phyloP scores from a whole-genome alignment of 2,113 vertebrate species.

The Cariama cristata region DNA sequence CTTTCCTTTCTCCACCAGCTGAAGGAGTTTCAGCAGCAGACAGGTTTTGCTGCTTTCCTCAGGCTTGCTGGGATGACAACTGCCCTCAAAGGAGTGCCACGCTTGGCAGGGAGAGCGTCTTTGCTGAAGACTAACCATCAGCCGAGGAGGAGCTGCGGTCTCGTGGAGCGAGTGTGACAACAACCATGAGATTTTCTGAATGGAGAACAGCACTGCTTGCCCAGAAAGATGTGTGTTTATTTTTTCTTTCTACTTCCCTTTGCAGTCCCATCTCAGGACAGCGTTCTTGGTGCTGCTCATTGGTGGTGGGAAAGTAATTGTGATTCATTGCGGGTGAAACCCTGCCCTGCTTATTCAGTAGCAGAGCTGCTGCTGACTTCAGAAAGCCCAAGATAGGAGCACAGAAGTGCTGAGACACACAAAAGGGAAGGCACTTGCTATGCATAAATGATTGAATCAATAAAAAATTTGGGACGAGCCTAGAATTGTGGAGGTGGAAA shows the following conservation, averaged over 20 bases:
- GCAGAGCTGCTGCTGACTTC: not conserved
- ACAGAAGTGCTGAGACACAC: not conserved
- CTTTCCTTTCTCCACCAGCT: not conserved
- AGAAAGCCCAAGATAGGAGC: not conserved
- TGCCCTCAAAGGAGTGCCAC: not conserved
- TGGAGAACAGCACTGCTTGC: not conserved
- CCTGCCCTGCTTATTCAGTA: not conserved
- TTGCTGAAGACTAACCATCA: not conserved
- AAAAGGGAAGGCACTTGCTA: not conserved
- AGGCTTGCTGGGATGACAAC: not conserved
- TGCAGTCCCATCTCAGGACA: not conserved
- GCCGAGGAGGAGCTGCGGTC: not conserved
- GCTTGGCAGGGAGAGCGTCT: not conserved
- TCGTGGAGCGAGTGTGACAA: not conserved
- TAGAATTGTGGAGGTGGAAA: not conserved
- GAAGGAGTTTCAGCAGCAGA: not conserved
- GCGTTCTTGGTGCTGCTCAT: not conserved
- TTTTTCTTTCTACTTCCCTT: not conserved
- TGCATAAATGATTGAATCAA: not conserved
- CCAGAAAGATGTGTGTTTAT: not conserved
- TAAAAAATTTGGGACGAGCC: not conserved
- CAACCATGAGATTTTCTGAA: not conserved
- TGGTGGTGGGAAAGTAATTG: not conserved
- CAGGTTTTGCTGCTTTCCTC: slow-evolving; percentile 10
- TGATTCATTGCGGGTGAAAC: not conserved